phyloP scores from a whole-genome alignment of 2,888 invertebrate species.

The Rambutsinella grinnellia region DNA sequence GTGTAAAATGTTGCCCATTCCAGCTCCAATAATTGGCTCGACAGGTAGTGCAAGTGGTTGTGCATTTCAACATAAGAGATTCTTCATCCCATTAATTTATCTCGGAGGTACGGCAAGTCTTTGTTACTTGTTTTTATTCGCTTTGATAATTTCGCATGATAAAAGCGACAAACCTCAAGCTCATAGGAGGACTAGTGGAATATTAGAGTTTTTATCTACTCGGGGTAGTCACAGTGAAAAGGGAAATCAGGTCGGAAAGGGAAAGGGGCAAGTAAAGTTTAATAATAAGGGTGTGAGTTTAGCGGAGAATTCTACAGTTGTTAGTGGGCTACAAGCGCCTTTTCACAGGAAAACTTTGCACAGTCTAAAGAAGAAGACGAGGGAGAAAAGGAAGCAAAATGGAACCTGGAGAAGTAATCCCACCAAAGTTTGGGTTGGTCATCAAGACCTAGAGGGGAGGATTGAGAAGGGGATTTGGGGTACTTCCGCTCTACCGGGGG shows the following conservation, averaged over 20 bases:
- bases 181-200: not conserved
- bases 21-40: constrained; percentile 61
- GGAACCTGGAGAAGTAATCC: constrained; percentile 64
- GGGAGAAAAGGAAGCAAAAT: constrained; percentile 29
- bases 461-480: too few species aligned
- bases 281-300: too few species aligned
- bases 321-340: not conserved
- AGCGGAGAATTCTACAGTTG: not conserved
- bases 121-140: constrained; percentile 63
- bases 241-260: not conserved
- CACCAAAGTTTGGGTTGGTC: constrained; percentile 65
- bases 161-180: constrained; percentile 10
- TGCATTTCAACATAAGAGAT: constrained; percentile 37
- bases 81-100: constrained; percentile 61
- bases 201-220: not conserved
- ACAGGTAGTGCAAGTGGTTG: constrained; percentile 48
- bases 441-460: constrained; percentile 62
- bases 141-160: constrained; percentile 46
- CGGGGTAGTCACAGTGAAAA: constrained; percentile 25
- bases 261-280: too few species aligned
- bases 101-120: constrained; percentile 58
- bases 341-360: constrained; percentile 23
- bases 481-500: constrained; percentile 21
- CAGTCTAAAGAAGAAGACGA: constrained; percentile 17
- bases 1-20: constrained; percentile 64